These are phyloP conservation scores for Dermolepida albohirtum DNA, from an alignment of 2,888 invertebrate genomes.

Conservation along the genomic window DNA sequence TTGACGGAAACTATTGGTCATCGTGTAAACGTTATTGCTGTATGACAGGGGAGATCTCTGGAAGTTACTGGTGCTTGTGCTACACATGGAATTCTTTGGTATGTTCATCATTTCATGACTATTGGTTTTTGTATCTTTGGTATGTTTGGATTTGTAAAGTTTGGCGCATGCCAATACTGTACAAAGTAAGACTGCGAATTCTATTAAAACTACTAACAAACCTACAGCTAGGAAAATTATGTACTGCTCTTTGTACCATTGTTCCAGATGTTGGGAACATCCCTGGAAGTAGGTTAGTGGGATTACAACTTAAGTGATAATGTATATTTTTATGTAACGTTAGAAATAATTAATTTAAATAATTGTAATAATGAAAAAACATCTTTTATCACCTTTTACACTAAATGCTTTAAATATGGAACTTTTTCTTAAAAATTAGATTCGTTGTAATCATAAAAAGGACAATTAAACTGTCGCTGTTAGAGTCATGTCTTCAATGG, in stretches of 20 bases:
- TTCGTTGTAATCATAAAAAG: too few relatives aligned
- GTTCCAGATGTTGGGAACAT: conserved; percentile 76
- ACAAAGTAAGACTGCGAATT: conserved; percentile 77
- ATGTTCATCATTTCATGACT: conserved; percentile 23
- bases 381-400: neutral
- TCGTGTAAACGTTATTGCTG: conserved; percentile 62
- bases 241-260: conserved; percentile 83
- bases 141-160: conserved; percentile 68
- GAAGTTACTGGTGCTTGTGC: conserved; percentile 19
- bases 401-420: conserved; percentile 49
- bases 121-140: conserved; percentile 51
- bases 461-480: too few relatives aligned
- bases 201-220: conserved; percentile 76
- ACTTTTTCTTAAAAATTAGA: too few relatives aligned
- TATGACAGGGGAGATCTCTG: conserved; percentile 51
- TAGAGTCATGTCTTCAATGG: too few relatives aligned
- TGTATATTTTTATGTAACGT: neutral
- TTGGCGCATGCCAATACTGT: conserved; percentile 79
- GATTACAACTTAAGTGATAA: neutral
- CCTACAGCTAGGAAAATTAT: conserved; percentile 75
- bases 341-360: neutral
- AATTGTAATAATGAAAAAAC: neutral
- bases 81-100: conserved; percentile 39
- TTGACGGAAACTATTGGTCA: conserved; percentile 61
- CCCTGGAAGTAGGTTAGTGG: conserved; percentile 44